Base-by-base conservation (phyloP, 2,113 vertebrate species). In the Saccopteryx bilineata region DNA sequence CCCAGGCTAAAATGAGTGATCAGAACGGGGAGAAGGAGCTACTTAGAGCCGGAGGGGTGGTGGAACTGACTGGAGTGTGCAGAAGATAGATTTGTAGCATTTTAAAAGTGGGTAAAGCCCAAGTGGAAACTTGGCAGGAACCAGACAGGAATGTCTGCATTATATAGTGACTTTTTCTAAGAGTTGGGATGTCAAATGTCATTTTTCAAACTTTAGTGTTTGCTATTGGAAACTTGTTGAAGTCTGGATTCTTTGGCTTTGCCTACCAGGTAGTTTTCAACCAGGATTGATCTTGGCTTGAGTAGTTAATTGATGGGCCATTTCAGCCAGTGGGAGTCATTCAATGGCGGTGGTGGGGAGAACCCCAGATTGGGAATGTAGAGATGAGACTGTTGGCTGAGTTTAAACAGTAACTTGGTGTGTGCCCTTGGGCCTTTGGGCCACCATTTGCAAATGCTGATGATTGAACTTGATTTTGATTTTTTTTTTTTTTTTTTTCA, bases 401-500 rank as follows among this genome's bases (percentile, higher is more conserved):
- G 39, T 17, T 63, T 69, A 78, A 33, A 65, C 46, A 5, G 0
- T 24, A 50, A 65, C 39, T 31, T 76, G 15, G 13, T 88, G 0
- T 83, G 69, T 56, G 85, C 56, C 58, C 12, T 74, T 54, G 56
- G 56, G 63, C 81, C 21, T 39, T 7, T 60, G 75, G 63, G 14
- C 39, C 13, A 61, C 71, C 48, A 3, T 69, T 28, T 91, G 24
- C 46, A 56, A 52, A 84, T 85, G 50, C 15, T 84, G 26, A 23
- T 69, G n/a, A n/a, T 88, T 50, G 76, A 84, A 82, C 58, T 65
- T 74, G 87, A 75, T 78, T 86, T 95, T 75, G 46, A 61, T 68
- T 91, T 86, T 82, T 39, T n/a, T n/a, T n/a, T n/a, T n/a, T n/a
- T n/a, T n/a, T n/a, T n/a, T n/a, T n/a, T n/a, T n/a, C n/a, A n/a